phyloP scores from a whole-genome alignment of 2,113 vertebrate genomes.

The Syngnathus scovelli region DNA sequence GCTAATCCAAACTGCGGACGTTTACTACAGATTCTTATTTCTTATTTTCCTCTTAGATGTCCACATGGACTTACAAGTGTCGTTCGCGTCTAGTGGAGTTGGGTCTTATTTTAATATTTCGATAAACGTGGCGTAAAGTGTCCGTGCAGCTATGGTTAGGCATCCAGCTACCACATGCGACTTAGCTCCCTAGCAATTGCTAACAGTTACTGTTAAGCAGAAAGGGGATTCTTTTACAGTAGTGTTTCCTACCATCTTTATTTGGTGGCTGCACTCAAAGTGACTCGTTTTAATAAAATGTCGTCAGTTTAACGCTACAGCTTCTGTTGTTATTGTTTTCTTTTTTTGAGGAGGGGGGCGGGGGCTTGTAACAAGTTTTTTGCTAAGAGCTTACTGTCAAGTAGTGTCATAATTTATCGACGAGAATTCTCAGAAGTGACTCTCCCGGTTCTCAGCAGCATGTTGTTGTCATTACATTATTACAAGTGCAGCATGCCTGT shows the following conservation, averaged over 20 bases:
- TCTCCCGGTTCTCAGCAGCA: conserved; percentile 36
- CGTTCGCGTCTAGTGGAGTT: fast-evolving
- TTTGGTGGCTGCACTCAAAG: fast-evolving
- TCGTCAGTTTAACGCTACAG: background rate
- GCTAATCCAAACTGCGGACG: conserved; percentile 12
- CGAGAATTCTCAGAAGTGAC: conserved; percentile 48
- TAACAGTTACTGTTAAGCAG: conserved; percentile 55
- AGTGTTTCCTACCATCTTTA: background rate
- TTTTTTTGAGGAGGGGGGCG: too few relatives aligned
- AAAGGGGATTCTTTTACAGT: conserved; percentile 12
- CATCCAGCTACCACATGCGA: conserved; percentile 59
- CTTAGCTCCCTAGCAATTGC: conserved; percentile 35
- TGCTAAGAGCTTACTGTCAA: background rate
- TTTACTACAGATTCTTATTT: background rate
- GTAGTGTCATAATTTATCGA: conserved; percentile 33
- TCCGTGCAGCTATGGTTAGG: conserved; percentile 15
- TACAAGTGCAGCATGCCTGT: conserved; percentile 37
- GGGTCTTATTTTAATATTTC: fast-evolving
- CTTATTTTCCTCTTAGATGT: background rate
- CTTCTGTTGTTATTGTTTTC: background rate
- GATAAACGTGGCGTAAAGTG: background rate
- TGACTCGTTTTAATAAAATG: background rate
- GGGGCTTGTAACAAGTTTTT: background rate
- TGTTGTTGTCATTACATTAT: conserved; percentile 43
- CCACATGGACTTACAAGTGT: too few relatives aligned